A percentile compares a stretch with the other conserved stretches of the same genome.
phyloP scores from a whole-genome alignment of 1,140 invertebrate genomes.

The Macrostomum lignano region DNA sequence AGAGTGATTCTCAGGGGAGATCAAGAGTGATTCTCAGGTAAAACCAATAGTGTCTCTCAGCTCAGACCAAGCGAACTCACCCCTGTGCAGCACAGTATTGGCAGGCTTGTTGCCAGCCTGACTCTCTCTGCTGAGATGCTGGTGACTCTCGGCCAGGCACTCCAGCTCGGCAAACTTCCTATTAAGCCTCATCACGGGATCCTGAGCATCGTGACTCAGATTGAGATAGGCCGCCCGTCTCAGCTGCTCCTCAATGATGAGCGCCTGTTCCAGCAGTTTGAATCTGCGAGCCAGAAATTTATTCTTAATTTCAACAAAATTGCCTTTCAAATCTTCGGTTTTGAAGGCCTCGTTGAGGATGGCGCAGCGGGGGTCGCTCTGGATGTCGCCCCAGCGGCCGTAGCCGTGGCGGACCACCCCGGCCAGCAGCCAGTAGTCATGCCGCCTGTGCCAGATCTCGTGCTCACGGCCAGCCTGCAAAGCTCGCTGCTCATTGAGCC shows the following conservation, averaged over 20 bases:
- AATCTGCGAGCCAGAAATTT: constrained; percentile 90
- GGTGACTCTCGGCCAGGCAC: constrained; percentile 65
- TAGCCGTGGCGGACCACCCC: constrained; percentile 81
- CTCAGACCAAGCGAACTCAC: too few species aligned
- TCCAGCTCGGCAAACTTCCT: constrained; percentile 47
- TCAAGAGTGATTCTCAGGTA: too few species aligned
- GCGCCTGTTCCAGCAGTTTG: constrained; percentile 76
- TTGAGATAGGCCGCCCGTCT: constrained; percentile 82
- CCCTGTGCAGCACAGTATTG: constrained; percentile 85
- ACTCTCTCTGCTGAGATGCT: constrained; percentile 81
- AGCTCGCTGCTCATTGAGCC: constrained; percentile 85
- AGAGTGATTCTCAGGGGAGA: too few species aligned
- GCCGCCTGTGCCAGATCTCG: constrained; percentile 34
- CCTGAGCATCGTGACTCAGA: constrained; percentile 75
- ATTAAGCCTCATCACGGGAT: constrained; percentile 52
- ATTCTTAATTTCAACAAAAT: constrained; percentile 95
- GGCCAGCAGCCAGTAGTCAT: constrained; percentile 94
- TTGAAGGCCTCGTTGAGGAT: constrained; percentile 99
- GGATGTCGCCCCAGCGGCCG: constrained; percentile 77
- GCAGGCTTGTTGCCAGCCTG: constrained; percentile 88
- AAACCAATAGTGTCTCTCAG: too few species aligned
- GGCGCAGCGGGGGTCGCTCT: constrained; percentile 76
- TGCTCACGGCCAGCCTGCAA: constrained; percentile 57
- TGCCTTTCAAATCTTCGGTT: constrained; percentile 58
- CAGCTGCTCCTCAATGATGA: constrained; percentile 93